Percentiles rank a stretch among this genome's conserved stretches.
phyloP scores from a whole-genome alignment of 64 coral and sea anemone species.

The Montipora sp. region DNA sequence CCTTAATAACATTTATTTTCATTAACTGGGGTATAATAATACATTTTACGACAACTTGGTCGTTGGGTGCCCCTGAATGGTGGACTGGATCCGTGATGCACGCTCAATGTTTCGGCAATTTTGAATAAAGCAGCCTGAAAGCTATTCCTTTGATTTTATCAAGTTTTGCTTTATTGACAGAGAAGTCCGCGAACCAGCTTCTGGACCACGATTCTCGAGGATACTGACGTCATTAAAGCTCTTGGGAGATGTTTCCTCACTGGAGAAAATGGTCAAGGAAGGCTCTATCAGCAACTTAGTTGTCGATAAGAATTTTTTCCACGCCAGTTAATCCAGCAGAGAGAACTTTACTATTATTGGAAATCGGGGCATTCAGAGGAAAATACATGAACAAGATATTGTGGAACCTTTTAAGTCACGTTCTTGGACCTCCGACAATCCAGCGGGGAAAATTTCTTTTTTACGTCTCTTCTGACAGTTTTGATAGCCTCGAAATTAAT shows the following conservation, averaged over 20 bases:
- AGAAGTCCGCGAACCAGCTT: slow-evolving; percentile 44
- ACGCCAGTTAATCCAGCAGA: not conserved
- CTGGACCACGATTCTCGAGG: slow-evolving; percentile 59
- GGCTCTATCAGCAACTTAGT: slow-evolving; percentile 61
- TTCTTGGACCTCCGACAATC: too few species aligned
- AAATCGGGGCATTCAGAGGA: too few species aligned
- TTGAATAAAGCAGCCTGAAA: not conserved
- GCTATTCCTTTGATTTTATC: not conserved
- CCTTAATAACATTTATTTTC: too few species aligned
- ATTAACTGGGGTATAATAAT: too few species aligned
- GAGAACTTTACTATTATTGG: not conserved
- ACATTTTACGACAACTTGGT: too few species aligned
- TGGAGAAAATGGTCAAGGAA: slow-evolving; percentile 51
- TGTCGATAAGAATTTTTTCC: slow-evolving; percentile 64
- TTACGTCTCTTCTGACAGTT: too few species aligned
- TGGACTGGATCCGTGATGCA: too few species aligned
- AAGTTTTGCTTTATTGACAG: slow-evolving; percentile 13
- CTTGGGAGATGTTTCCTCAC: slow-evolving; percentile 45
- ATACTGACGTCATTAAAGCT: slow-evolving; percentile 51
- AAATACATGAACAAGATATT: not conserved
- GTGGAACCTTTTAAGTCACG: too few species aligned
- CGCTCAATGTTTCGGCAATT: too few species aligned
- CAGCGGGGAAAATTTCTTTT: too few species aligned
- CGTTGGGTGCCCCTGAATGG: too few species aligned
- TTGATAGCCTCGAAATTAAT: too few species aligned